Percentiles rank a stretch among this genome's conserved stretches.
Conservation (phyloP, 2,797 vertebrate genomes). For the Poliocrania exsul region DNA sequence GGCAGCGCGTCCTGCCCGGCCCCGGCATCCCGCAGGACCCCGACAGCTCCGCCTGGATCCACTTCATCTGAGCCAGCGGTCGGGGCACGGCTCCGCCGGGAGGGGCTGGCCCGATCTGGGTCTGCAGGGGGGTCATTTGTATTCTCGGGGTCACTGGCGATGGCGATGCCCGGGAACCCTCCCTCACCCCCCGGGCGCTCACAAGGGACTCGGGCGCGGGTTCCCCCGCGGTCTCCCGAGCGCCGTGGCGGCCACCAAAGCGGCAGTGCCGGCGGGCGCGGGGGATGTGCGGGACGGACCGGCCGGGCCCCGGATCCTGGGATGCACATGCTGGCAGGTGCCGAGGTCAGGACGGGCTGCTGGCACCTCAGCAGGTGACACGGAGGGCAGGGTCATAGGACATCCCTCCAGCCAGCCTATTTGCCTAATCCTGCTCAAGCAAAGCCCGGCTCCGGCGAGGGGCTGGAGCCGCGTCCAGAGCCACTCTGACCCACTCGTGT, state of each 20-base stretch:
- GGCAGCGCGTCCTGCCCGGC: conserved; percentile 76
- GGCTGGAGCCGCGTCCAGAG: background rate
- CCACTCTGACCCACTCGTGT: background rate
- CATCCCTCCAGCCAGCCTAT: background rate
- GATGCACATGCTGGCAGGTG: background rate
- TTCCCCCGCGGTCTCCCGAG: background rate
- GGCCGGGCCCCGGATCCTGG: background rate
- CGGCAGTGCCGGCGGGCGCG: background rate
- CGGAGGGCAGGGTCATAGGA: background rate
- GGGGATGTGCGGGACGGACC: background rate
- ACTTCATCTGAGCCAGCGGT: conserved; percentile 83
- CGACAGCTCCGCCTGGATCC: conserved; percentile 88
- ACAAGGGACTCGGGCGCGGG: background rate
- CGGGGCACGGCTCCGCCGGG: background rate
- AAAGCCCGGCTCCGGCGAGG: background rate
- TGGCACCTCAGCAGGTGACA: background rate
- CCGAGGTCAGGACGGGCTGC: background rate
- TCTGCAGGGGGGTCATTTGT: background rate
- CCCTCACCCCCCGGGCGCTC: background rate
- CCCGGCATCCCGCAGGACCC: conserved; percentile 83
- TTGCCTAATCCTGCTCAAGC: background rate
- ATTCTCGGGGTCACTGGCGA: background rate
- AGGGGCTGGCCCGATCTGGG: too few species aligned
- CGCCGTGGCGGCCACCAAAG: background rate
- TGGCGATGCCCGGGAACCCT: background rate